phyloP scores from a whole-genome alignment of 2,888 invertebrate species.

The Cryptocephalus primarius region DNA sequence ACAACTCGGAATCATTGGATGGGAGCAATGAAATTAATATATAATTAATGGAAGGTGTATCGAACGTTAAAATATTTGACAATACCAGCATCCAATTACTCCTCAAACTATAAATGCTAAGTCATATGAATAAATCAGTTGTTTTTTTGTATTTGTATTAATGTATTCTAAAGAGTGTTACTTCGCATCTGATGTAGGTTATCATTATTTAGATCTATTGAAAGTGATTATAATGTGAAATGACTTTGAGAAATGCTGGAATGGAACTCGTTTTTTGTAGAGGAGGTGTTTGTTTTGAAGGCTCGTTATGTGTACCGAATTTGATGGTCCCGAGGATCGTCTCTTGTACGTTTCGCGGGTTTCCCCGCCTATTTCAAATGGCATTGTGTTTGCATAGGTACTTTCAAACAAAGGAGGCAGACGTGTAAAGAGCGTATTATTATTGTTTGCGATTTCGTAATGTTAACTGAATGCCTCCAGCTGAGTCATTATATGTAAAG shows the following conservation, averaged over 20 bases:
- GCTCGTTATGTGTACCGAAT: slow-evolving; percentile 2
- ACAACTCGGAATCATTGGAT: too few relatives aligned
- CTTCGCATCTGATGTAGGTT: slow-evolving; percentile 4
- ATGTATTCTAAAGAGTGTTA: neutral
- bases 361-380: too few relatives aligned
- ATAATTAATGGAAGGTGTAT: slow-evolving; percentile 3
- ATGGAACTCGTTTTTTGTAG: slow-evolving; percentile 1
- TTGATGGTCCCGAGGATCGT: neutral
- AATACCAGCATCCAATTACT: slow-evolving; percentile 4
- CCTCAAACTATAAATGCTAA: slow-evolving; percentile 3
- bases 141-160: slow-evolving; percentile 5
- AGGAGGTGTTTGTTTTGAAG: slow-evolving; percentile 1
- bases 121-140: slow-evolving; percentile 8
- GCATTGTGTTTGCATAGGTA: too few relatives aligned
- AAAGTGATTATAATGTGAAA: slow-evolving; percentile 3
- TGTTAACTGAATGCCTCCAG: too few relatives aligned
- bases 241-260: slow-evolving; percentile 4
- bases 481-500: too few relatives aligned
- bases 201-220: slow-evolving; percentile 6
- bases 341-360: neutral
- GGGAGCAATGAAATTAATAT: neutral
- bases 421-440: too few relatives aligned
- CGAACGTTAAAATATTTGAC: slow-evolving; percentile 1
- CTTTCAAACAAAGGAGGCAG: too few relatives aligned
- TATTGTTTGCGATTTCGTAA: too few relatives aligned